These are phyloP conservation scores for Danaus plexippus DNA, from an alignment of 1,140 invertebrate species.

Conservation along the genomic window DNA sequence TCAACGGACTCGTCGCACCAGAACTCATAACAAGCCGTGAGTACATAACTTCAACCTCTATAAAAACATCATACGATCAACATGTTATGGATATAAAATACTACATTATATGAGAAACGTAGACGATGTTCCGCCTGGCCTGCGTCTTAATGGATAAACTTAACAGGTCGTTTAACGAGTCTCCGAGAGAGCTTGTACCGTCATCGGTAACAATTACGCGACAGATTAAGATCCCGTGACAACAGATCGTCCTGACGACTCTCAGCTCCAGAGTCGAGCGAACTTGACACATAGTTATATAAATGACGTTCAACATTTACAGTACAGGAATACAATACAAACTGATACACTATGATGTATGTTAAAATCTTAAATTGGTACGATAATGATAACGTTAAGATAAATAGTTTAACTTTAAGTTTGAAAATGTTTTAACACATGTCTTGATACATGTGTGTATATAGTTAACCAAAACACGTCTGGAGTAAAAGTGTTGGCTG, in stretches of 20 bases:
- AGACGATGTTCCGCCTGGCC: slow-evolving; percentile 13
- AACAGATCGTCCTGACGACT: slow-evolving; percentile 31
- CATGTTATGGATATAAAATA: background rate
- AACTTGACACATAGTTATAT: slow-evolving; percentile 34
- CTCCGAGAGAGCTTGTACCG: slow-evolving; percentile 31
- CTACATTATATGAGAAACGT: background rate
- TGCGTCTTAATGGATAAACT: slow-evolving; percentile 40
- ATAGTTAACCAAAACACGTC: slow-evolving; percentile 6
- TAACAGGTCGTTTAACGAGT: slow-evolving; percentile 54
- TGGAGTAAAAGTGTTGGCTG: slow-evolving; percentile 23
- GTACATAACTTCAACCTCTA: slow-evolving; percentile 36
- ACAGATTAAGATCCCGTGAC: slow-evolving; percentile 48
- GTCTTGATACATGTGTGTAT: too few relatives aligned
- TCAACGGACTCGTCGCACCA: slow-evolving; percentile 84
- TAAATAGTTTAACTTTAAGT: too few relatives aligned
- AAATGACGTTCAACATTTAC: slow-evolving; percentile 20
- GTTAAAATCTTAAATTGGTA: too few relatives aligned
- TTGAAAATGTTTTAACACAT: too few relatives aligned
- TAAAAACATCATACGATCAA: background rate
- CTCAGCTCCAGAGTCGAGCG: slow-evolving; percentile 17
- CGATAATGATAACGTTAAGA: too few relatives aligned
- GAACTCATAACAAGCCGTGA: slow-evolving; percentile 85
- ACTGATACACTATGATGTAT: too few relatives aligned
- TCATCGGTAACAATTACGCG: slow-evolving; percentile 46
- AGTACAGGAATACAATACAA: too few relatives aligned